Percentiles rank a stretch among this genome's conserved stretches.
These are phyloP conservation scores for Keiferia lycopersicella DNA, from an alignment of 2,888 invertebrate species.

Conservation along the genomic window DNA sequence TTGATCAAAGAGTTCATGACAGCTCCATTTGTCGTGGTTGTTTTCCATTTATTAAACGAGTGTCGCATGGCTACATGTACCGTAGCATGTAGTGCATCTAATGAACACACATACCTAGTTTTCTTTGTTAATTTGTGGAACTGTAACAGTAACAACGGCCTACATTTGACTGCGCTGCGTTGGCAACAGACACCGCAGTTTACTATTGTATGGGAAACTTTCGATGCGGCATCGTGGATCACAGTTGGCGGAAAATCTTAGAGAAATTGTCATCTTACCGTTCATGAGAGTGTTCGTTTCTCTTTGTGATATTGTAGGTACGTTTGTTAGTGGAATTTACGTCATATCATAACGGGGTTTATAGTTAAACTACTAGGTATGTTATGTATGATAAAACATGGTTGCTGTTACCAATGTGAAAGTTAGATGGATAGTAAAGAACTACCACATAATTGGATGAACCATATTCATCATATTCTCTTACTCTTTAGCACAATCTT, in stretches of 20 bases:
- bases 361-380: too few relatives aligned
- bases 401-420: too few relatives aligned
- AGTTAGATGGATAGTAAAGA: too few relatives aligned
- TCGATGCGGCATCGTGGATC: slow-evolving; percentile 10
- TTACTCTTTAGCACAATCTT: too few relatives aligned
- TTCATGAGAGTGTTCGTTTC: slow-evolving; percentile 10
- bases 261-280: slow-evolving; percentile 13
- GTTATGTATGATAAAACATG: too few relatives aligned
- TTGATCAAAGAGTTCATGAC: neutral
- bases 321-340: too few relatives aligned
- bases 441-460: too few relatives aligned
- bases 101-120: slow-evolving; percentile 4
- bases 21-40: neutral
- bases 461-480: too few relatives aligned
- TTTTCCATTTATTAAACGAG: slow-evolving; percentile 8
- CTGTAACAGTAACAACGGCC: slow-evolving; percentile 6
- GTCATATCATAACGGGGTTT: too few relatives aligned
- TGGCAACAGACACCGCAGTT: slow-evolving; percentile 5
- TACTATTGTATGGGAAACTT: slow-evolving; percentile 23
- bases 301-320: slow-evolving; percentile 8
- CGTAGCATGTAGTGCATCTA: slow-evolving; percentile 8
- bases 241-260: slow-evolving; percentile 21
- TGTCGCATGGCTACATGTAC: neutral
- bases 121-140: slow-evolving; percentile 15
- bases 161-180: neutral